A percentile compares a stretch with the other conserved stretches of the same genome.
These are phyloP conservation scores for Sebastes diploproa DNA, from an alignment of 2,797 vertebrate genomes.

Conservation along the genomic window DNA sequence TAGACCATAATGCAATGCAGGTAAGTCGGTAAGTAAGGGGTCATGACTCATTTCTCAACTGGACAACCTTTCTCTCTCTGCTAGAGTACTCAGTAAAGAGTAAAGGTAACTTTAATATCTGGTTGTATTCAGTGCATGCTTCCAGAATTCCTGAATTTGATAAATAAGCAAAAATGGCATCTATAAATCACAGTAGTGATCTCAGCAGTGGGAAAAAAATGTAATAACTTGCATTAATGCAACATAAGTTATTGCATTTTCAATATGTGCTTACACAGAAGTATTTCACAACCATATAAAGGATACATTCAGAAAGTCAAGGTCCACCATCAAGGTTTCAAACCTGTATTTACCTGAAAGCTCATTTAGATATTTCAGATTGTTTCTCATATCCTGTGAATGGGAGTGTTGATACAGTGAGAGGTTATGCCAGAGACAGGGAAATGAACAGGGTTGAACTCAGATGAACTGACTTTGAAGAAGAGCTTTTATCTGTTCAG, in stretches of 20 bases:
- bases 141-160: neutral
- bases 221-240: neutral
- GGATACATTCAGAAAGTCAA: neutral
- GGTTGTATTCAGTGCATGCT: neutral
- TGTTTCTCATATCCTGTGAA: neutral
- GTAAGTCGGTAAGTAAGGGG: neutral
- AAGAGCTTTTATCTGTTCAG: slow-evolving; percentile 55
- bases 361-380: neutral
- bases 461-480: slow-evolving; percentile 52
- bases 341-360: neutral
- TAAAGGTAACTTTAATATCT: neutral
- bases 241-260: neutral
- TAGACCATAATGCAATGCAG: neutral
- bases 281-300: neutral
- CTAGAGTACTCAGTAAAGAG: neutral
- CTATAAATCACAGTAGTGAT: neutral
- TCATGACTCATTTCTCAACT: neutral
- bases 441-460: slow-evolving; percentile 46
- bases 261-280: neutral
- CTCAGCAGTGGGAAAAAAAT: neutral
- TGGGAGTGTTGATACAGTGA: slow-evolving; percentile 8
- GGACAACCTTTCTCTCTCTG: neutral
- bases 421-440: slow-evolving; percentile 21
- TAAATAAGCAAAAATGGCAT: neutral
- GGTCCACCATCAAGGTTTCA: neutral